A percentile compares a stretch with the other conserved stretches of the same genome.
Conservation (phyloP, 2,888 invertebrate species). For the Muschampia plurimacula region DNA sequence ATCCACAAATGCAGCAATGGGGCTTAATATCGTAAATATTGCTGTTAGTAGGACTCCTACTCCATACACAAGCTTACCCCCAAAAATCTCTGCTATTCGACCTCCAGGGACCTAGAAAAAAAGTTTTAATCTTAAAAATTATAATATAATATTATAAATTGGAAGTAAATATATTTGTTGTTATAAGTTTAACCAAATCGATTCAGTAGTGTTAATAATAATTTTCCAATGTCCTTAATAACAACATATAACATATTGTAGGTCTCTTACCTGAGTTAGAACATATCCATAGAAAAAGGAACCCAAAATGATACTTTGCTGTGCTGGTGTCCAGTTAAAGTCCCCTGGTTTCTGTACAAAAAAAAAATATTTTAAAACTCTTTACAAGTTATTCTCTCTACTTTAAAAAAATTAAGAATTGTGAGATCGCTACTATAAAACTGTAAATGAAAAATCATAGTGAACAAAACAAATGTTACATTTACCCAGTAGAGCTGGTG, state of each 20-base stretch:
- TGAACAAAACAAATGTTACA: no score
- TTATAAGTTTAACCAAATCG: no score
- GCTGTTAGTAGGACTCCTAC: constrained; percentile 93
- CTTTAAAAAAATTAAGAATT: no score
- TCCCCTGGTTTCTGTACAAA: constrained; percentile 87
- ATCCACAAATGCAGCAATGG: constrained; percentile 90
- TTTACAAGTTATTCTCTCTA: background rate
- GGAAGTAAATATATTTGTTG: background rate
- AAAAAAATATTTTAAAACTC: background rate
- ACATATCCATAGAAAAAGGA: constrained; percentile 95
- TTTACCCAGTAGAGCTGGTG: no score
- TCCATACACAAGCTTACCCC: constrained; percentile 95
- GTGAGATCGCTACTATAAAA: no score
- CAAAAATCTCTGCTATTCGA: constrained; percentile 92
- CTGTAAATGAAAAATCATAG: no score
- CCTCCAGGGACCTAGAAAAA: constrained; percentile 88
- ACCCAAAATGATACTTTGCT: constrained; percentile 92
- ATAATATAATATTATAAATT: background rate
- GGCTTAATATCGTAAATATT: constrained; percentile 93
- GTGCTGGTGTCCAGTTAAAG: constrained; percentile 91
- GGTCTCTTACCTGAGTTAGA: constrained; percentile 87
- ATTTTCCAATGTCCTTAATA: no score
- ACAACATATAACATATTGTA: background rate
- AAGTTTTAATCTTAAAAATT: background rate
- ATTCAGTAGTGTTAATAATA: no score